A percentile compares a stretch with the other conserved stretches of the same genome.
Evolutionary conservation across 2,797 vertebrate genomes (phyloP).

Genomic region (Mallotus villosus): DNA sequence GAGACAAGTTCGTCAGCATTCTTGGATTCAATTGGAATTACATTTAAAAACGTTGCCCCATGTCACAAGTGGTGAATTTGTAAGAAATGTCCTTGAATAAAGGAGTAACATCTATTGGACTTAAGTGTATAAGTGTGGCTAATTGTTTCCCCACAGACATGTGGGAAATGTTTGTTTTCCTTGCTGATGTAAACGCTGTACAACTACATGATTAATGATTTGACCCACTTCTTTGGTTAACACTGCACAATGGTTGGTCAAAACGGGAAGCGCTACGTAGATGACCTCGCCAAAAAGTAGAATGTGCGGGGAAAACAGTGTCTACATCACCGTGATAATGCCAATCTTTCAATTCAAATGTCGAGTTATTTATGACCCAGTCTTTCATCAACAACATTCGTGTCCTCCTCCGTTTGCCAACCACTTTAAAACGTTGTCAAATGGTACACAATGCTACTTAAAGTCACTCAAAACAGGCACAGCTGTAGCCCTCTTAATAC

Average conservation of each 20-base stretch:
- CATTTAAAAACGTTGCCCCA: neutral
- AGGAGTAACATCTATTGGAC: neutral
- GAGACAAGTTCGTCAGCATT: neutral
- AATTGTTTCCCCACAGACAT: neutral
- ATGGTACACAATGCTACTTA: neutral
- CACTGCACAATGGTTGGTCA: too few species aligned
- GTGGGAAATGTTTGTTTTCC: neutral
- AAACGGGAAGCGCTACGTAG: too few species aligned
- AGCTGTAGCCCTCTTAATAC: neutral
- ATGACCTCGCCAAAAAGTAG: too few species aligned
- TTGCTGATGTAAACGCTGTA: neutral
- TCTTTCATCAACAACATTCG: neutral
- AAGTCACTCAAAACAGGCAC: slow-evolving; percentile 1
- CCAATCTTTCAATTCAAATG: neutral
- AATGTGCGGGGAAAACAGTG: neutral
- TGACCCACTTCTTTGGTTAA: too few species aligned
- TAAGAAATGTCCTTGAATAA: neutral
- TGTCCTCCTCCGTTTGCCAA: neutral
- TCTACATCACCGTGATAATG: neutral
- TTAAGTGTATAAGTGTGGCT: neutral
- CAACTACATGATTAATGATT: neutral
- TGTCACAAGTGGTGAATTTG: neutral
- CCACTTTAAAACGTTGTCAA: neutral
- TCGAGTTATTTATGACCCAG: neutral
- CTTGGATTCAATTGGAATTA: neutral